Conservation (phyloP, 2,797 vertebrate genomes). For the Acanthurus lineatus region DNA sequence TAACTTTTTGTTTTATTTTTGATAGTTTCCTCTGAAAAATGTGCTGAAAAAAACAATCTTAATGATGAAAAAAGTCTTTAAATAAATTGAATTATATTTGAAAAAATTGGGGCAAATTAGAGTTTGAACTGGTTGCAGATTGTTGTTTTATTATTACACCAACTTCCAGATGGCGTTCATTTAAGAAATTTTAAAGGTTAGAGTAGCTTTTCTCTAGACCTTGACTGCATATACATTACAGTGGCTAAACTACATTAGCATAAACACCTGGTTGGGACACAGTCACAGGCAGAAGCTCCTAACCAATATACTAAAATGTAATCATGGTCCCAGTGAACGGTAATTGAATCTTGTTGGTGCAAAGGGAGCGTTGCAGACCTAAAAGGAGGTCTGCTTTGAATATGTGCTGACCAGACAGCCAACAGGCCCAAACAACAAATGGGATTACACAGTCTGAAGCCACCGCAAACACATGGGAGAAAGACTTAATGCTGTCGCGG, state of each 20-base stretch:
- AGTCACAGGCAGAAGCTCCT: conserved; percentile 35
- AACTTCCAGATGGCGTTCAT: not conserved
- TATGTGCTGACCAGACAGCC: conserved; percentile 50
- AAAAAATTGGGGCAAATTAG: too few species aligned
- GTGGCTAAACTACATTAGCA: conserved; percentile 6
- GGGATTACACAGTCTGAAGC: conserved; percentile 70
- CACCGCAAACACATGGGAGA: conserved; percentile 49
- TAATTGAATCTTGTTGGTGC: conserved; percentile 73
- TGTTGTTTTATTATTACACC: too few species aligned
- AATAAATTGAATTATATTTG: too few species aligned
- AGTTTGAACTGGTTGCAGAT: too few species aligned
- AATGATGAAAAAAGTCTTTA: too few species aligned
- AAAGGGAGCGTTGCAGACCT: conserved; percentile 57
- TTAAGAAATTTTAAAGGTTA: not conserved
- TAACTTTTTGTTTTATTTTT: too few species aligned
- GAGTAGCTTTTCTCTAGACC: not conserved
- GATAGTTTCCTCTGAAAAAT: too few species aligned
- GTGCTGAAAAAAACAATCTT: too few species aligned
- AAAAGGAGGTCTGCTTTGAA: conserved; percentile 64
- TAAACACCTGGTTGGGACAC: conserved; percentile 23
- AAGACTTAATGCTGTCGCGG: conserved; percentile 12
- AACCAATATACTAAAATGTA: conserved; percentile 46
- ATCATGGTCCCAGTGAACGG: conserved; percentile 56
- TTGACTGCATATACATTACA: not conserved
- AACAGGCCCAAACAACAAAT: conserved; percentile 66